Conservation (phyloP, 2,888 invertebrate species). For the Cephonodes hylas region DNA sequence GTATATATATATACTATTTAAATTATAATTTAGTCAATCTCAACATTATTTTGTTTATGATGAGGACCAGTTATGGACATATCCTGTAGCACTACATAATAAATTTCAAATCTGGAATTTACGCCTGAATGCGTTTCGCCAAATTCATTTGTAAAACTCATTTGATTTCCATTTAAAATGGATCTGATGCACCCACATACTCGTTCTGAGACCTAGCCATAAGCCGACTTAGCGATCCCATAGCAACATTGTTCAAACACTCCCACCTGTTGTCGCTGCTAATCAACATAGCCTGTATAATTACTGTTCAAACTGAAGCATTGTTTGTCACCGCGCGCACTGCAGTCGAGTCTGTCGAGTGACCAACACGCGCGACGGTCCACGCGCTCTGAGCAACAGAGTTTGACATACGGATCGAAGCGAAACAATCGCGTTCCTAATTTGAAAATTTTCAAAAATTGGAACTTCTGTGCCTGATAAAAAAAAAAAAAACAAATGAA, state of each 20-base stretch:
- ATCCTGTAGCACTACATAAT: not conserved
- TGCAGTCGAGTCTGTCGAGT: conserved; percentile 60
- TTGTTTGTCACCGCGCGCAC: conserved; percentile 71
- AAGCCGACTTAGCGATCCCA: conserved; percentile 26
- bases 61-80: not conserved
- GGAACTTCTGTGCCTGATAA: not conserved
- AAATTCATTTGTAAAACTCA: conserved; percentile 3
- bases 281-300: conserved; percentile 55
- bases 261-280: conserved; percentile 65
- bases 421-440: conserved; percentile 15
- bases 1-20: too few species aligned
- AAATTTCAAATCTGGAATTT: conserved; percentile 4
- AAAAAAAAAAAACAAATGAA: not conserved
- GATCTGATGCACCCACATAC: not conserved
- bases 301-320: conserved; percentile 53
- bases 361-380: conserved; percentile 57
- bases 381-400: conserved; percentile 38
- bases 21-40: not conserved
- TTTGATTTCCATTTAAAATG: conserved; percentile 2
- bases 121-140: conserved; percentile 4
- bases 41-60: not conserved
- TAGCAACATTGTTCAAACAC: conserved; percentile 42
- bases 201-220: conserved; percentile 1
- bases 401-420: conserved; percentile 35
- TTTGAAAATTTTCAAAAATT: not conserved